phyloP scores from a whole-genome alignment of 1,140 invertebrate species.

The Drosophila mayri region DNA sequence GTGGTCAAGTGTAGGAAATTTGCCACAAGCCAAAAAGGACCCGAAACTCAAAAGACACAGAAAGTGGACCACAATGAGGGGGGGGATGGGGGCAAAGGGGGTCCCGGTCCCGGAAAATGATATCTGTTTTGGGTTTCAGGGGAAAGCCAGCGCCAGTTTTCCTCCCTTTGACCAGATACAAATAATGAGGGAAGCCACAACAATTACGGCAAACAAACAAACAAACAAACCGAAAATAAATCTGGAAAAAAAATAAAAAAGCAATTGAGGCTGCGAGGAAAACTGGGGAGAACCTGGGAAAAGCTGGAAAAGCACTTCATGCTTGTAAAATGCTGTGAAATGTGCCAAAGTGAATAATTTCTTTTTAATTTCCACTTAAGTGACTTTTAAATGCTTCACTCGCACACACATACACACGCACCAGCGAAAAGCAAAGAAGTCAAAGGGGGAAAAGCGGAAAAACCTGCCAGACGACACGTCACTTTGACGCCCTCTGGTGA shows the following conservation, averaged over 20 bases:
- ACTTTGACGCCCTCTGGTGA: conserved; percentile 55
- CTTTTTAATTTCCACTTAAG: conserved; percentile 68
- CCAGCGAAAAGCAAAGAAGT: conserved; percentile 30
- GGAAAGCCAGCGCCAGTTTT: neutral
- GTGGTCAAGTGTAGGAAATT: conserved; percentile 56
- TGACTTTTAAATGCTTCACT: conserved; percentile 58
- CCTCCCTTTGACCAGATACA: conserved; percentile 33
- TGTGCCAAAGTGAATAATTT: conserved; percentile 66
- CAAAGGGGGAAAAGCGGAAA: conserved; percentile 16
- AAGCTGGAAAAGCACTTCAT: conserved; percentile 23
- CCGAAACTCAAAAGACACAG: conserved; percentile 38
- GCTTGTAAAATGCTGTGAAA: conserved; percentile 41
- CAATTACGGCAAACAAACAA: conserved; percentile 60
- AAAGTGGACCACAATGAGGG: conserved; percentile 38
- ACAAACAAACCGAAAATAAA: conserved; percentile 44
- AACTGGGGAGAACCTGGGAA: conserved; percentile 18
- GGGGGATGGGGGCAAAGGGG: no score
- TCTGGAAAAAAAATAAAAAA: conserved; percentile 39
- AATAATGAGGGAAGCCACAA: conserved; percentile 64
- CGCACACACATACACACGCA: neutral
- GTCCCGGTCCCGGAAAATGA: neutral
- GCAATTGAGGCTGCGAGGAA: conserved; percentile 13
- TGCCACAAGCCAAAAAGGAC: conserved; percentile 47
- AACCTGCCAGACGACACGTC: conserved; percentile 46
- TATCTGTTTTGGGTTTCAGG: conserved; percentile 8